Evolutionary conservation across 2,797 vertebrate species (phyloP).

Genomic region (Holocentrus rufus): DNA sequence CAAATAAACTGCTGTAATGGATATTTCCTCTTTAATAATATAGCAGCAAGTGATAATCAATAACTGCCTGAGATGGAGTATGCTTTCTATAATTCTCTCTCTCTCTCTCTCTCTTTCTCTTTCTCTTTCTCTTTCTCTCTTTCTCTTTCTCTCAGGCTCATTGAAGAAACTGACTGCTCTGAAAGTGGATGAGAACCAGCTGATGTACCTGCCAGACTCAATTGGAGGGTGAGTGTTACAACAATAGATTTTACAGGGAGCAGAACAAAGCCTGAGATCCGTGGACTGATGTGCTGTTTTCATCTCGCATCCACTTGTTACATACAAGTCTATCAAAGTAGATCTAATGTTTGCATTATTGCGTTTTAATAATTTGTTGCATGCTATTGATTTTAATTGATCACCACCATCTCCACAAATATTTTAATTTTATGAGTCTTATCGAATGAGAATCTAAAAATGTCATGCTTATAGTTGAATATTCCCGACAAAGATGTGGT

Average conservation of each 20-base stretch:
- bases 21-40: constrained; percentile 47
- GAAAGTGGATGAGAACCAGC: constrained; percentile 98
- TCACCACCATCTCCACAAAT: neutral
- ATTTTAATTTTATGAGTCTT: neutral
- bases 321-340: constrained; percentile 38
- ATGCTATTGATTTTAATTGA: constrained; percentile 13
- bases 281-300: constrained; percentile 51
- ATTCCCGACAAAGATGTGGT: too few species aligned
- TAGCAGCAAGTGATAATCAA: constrained; percentile 51
- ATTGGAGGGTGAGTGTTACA: constrained; percentile 89
- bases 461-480: neutral
- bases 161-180: constrained; percentile 94
- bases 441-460: constrained; percentile 16
- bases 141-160: constrained; percentile 81
- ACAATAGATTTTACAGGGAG: constrained; percentile 19
- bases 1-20: constrained; percentile 49
- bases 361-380: constrained; percentile 8
- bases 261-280: constrained; percentile 43
- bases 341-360: constrained; percentile 45
- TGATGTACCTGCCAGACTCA: constrained; percentile 94
- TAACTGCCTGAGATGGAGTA: constrained; percentile 36
- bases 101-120: constrained; percentile 8
- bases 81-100: constrained; percentile 24
- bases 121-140: constrained; percentile 2
- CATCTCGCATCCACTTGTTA: constrained; percentile 26